Base-by-base conservation (phyloP, 2,888 invertebrate genomes). In the Pocota personata region DNA sequence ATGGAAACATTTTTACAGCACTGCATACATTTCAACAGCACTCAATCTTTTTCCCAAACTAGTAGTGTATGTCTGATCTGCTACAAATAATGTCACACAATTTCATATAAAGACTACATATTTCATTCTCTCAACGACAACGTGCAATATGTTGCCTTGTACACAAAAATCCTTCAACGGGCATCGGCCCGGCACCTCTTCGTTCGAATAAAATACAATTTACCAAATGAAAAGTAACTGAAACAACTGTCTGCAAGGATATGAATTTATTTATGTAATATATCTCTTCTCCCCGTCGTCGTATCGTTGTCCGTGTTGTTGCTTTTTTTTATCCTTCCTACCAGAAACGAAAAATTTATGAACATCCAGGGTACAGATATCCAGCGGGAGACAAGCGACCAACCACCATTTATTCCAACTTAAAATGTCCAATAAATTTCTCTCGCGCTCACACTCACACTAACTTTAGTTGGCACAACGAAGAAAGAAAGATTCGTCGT, bases 381-480 rank as follows among this genome's bases (percentile, higher is more conserved):
- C 84, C 66, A 80, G 84, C 80, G 80, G 80, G 80, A 86, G 80
- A 80, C 75, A 71, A 76, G 80, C 80, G 80, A 80, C 84, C 84
- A 86, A 86, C 84, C 84, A 76, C 84, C 80, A 86, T 86, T 86
- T 86, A 80, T 86, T 86, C 84, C 84, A 86, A 86, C 84, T 86
- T 86, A 86, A 86, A 86, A 86, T 80, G 84, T 86, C 84, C 84
- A 86, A 86, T 86, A 86, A 80, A 86, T 86, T 86, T 86, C 71
- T 14, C 55, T 86, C 60, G 84, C 80, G 80, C 57, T 75, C 62
- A 64, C 40, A 66, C 80, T 76, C 76, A 80, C 52, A 72, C 80
- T 71, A 24, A 76, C 67, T 60, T 37, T 19, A 30, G 21, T 32
- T 62, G 8, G 71, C 50, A 57, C 46, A 57, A 40, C 75, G 55